Evolutionary conservation across 1,140 invertebrate species (phyloP), one percentile per base, ranked within the genome.

Genomic region (Calliopsis andreniformis): DNA sequence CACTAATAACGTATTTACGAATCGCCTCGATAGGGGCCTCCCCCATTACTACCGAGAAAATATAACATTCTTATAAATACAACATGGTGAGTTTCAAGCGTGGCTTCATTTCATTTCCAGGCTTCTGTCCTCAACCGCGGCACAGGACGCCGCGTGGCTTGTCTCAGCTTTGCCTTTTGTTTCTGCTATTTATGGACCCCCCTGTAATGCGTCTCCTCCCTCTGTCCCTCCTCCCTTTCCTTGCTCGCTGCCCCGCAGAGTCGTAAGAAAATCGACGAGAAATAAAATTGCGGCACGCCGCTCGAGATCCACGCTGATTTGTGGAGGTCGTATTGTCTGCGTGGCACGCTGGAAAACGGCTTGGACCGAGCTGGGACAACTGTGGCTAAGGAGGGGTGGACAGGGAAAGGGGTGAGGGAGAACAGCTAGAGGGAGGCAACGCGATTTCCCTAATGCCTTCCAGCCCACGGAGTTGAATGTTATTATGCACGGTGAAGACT

Each of bases 401-500:
- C n/a, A 20, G 30, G 30, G 55, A 76, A 61, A 71, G 80, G 62
- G 80, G 51, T 64, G 76, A 81, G 64, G 66, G 63, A 28, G 53
- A 75, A 82, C 80, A 78, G 75, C 56, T 35, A 63, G 18, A 68
- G 71, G 73, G 70, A 59, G 78, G 83, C 80, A 72, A 76, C 78
- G 73, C 84, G 84, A 92, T 92, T 92, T 92, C 87, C 91, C 89
- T 91, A 92, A 92, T 92, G 90, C 89, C 87, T 90, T 91, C 86
- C 90, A 91, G 86, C 85, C 89, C 83, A 85, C 87, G 87, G 86
- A 89, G 80, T 88, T 85, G 80, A 83, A 90, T 90, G 89, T 91
- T 91, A 92, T 92, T 92, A 91, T 91, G 88, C 90, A 91, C 89
- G 86, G 87, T 91, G 90, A 92, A 91, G 91, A 92, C 90, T 91